Conservation (phyloP, 2,888 invertebrate genomes). For the Cenopis cana region DNA sequence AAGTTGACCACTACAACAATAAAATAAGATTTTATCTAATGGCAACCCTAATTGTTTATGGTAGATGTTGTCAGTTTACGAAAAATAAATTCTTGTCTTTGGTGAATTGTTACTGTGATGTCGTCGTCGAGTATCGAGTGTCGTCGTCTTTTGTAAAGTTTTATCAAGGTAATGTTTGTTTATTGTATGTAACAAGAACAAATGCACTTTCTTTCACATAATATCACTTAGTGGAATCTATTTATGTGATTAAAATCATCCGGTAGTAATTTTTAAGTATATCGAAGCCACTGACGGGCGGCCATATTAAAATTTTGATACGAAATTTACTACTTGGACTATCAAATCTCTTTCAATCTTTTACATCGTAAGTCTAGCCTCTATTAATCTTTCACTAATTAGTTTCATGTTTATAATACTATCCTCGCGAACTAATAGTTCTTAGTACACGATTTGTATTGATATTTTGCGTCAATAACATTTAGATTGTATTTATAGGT, state of each 20-base stretch:
- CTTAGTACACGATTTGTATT: constrained; percentile 33
- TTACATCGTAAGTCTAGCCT: constrained; percentile 21
- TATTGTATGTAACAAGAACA: constrained; percentile 44
- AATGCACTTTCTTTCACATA: constrained; percentile 10
- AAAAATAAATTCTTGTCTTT: constrained; percentile 46
- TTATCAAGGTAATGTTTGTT: constrained; percentile 75
- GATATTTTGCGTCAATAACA: constrained; percentile 42
- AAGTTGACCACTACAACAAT: background rate
- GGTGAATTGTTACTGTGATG: constrained; percentile 70
- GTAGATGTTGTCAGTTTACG: constrained; percentile 26
- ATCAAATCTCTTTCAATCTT: constrained; percentile 35
- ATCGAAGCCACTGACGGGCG: constrained; percentile 56
- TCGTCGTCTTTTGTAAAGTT: constrained; percentile 83
- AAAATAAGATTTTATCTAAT: background rate
- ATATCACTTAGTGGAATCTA: background rate
- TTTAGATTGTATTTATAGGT: constrained; percentile 45
- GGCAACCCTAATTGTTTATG: constrained; percentile 28
- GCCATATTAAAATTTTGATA: constrained; percentile 77
- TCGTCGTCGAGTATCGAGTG: constrained; percentile 82
- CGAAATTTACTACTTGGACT: constrained; percentile 58
- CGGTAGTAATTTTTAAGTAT: constrained; percentile 31
- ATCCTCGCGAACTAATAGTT: constrained; percentile 49
- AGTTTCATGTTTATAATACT: background rate
- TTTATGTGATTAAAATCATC: constrained; percentile 47
- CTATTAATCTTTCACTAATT: constrained; percentile 3